phyloP scores from a whole-genome alignment of 1,140 invertebrate species.

The Condylostylus longicornis region DNA sequence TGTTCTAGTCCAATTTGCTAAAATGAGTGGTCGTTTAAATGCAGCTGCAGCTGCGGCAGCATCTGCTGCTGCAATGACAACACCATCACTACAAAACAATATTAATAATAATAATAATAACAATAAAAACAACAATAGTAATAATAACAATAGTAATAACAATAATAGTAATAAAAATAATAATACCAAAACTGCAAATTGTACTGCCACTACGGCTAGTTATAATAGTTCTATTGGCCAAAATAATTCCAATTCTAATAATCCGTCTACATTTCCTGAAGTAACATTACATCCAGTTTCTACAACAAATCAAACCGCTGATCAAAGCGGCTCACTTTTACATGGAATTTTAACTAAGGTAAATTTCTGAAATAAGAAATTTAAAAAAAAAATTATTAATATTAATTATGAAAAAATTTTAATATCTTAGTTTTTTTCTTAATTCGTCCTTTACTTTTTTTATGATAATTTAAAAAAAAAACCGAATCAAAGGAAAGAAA shows the following conservation, averaged over 20 bases:
- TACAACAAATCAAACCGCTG: constrained; percentile 23
- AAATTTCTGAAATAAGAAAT: constrained; percentile 4
- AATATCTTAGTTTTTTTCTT: no score
- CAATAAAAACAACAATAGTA: no score
- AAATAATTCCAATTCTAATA: constrained; percentile 14
- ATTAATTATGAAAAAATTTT: no score
- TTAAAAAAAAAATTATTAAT: background rate
- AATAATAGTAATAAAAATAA: background rate
- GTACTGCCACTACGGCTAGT: constrained; percentile 36
- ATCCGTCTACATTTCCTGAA: constrained; percentile 49
- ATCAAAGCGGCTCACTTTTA: constrained; percentile 46
- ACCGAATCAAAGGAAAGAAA: constrained; percentile 32
- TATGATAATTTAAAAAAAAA: no score
- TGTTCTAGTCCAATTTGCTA: constrained; percentile 60
- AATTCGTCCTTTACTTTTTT: no score
- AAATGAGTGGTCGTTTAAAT: constrained; percentile 33
- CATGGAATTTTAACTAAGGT: constrained; percentile 61
- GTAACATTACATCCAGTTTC: constrained; percentile 57
- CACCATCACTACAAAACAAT: no score
- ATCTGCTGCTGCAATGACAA: no score
- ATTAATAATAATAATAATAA: no score
- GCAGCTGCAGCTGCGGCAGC: no score
- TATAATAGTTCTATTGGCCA: no score
- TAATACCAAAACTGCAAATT: constrained; percentile 18
- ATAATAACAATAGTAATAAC: background rate